Base-by-base conservation (phyloP, 2,797 vertebrate genomes). In the Caiman crocodilus region DNA sequence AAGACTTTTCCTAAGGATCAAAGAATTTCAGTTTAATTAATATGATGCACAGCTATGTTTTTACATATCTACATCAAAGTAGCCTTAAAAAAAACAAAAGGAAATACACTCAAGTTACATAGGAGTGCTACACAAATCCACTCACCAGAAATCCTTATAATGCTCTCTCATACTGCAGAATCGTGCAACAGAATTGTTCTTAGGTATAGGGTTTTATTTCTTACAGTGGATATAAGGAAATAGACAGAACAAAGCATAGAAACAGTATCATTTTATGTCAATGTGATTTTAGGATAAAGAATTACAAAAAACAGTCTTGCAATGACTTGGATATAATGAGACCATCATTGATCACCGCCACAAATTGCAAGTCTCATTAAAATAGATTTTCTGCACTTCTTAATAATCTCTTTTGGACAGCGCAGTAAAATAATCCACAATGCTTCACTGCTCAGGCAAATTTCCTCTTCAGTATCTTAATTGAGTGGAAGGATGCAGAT, bases 401-500 rank as follows among this genome's bases (percentile, higher is more conserved):
- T 92, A 61, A 92, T 74, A 74, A 83, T 92, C 91, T 90, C 82
- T 80, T 91, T 84, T 92, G 75, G 74, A 93, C 0, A 0, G 4
- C 4, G 81, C 64, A 95, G 87, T 74, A 84, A 90, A 94, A 80
- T 89, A 89, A 93, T 26, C 61, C 81, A 89, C 71, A 71, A 12
- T 63, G 65, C 89, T 93, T 95, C 93, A 77, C 8, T 90, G 73
- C 87, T 88, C 67, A 76, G 83, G 86, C 88, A 91, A 89, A 95
- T 93, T 92, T 80, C 89, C 65, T 88, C 55, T 78, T 95, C 64
- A 65, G 76, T 25, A 94, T 81, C 74, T 94, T 88, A 84, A 92
- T 90, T 25, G 30, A 88, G 23, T 32, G 85, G 79, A 95, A 90
- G 77, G 79, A 90, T 81, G 50, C 82, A 97, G 94, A 95, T 88